phyloP scores from a whole-genome alignment of 2,797 vertebrate species.

The Semotilus atromaculatus region DNA sequence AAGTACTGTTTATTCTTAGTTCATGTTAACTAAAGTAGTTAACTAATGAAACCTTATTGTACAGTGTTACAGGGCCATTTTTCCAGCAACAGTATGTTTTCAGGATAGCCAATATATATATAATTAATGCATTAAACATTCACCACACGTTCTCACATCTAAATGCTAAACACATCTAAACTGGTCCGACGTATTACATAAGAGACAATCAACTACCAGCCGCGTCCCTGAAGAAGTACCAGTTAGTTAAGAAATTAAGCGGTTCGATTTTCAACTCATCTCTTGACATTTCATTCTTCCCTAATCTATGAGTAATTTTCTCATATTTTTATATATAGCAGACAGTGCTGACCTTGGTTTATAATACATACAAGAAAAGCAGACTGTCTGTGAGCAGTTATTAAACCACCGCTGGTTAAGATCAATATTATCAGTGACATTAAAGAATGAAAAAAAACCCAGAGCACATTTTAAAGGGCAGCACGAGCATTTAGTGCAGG shows the following conservation, averaged over 20 bases:
- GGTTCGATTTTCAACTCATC: conserved; percentile 10
- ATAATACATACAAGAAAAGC: conserved; percentile 1
- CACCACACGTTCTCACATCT: background rate
- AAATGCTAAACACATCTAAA: background rate
- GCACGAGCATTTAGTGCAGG: conserved; percentile 43
- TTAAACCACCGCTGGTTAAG: conserved; percentile 45
- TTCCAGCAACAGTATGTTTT: background rate
- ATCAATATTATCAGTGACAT: conserved; percentile 47
- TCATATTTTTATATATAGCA: conserved; percentile 39
- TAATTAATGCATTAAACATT: background rate
- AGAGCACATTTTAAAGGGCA: conserved; percentile 25
- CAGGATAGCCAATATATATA: too few relatives aligned
- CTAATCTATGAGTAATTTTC: conserved; percentile 24
- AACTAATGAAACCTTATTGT: too few relatives aligned
- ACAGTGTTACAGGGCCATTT: too few relatives aligned
- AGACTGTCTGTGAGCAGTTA: conserved; percentile 36
- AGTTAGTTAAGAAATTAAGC: background rate
- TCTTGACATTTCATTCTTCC: conserved; percentile 12
- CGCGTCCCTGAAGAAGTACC: background rate
- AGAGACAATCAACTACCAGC: conserved; percentile 32
- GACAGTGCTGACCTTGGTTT: conserved; percentile 49
- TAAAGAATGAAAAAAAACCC: conserved; percentile 55
- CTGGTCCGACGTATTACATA: background rate
- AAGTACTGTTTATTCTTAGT: background rate
- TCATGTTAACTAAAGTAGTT: background rate